Conservation (phyloP, 2,797 vertebrate genomes). For the Petrocephalus schoutedeni region DNA sequence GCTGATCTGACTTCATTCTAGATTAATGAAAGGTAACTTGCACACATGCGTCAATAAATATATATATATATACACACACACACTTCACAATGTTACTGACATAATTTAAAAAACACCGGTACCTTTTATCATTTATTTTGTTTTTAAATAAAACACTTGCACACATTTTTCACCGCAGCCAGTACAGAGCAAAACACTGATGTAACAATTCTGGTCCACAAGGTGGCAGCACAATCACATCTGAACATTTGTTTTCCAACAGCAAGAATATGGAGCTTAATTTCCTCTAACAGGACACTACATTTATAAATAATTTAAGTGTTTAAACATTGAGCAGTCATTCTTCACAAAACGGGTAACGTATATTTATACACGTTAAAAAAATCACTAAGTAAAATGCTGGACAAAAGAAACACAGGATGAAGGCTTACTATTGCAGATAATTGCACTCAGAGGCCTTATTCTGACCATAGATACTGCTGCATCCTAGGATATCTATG, state of each 20-base stretch:
- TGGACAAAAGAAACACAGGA: conserved; percentile 48
- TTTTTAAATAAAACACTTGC: conserved; percentile 69
- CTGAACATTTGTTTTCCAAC: conserved; percentile 63
- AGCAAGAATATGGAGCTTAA: conserved; percentile 74
- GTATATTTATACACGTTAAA: conserved; percentile 68
- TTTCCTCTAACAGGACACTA: conserved; percentile 77
- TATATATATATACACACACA: background rate
- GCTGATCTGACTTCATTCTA: background rate
- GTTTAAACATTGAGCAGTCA: conserved; percentile 82
- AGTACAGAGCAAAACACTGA: conserved; percentile 66
- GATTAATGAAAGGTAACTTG: too few species aligned
- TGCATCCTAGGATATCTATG: conserved; percentile 36
- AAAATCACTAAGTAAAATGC: conserved; percentile 47
- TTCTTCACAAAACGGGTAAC: conserved; percentile 70
- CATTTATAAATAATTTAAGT: conserved; percentile 88
- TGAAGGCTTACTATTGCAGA: conserved; percentile 44
- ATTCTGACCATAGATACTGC: conserved; percentile 38
- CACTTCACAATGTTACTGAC: background rate
- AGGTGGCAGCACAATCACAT: conserved; percentile 78
- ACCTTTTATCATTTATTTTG: conserved; percentile 56
- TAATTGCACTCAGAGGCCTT: conserved; percentile 46
- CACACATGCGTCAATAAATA: too few species aligned
- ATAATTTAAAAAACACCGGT: background rate
- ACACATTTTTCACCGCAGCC: conserved; percentile 58
- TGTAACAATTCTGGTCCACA: conserved; percentile 69